phyloP scores from a whole-genome alignment of 2,888 invertebrate species.

The Clistopyga incitator region DNA sequence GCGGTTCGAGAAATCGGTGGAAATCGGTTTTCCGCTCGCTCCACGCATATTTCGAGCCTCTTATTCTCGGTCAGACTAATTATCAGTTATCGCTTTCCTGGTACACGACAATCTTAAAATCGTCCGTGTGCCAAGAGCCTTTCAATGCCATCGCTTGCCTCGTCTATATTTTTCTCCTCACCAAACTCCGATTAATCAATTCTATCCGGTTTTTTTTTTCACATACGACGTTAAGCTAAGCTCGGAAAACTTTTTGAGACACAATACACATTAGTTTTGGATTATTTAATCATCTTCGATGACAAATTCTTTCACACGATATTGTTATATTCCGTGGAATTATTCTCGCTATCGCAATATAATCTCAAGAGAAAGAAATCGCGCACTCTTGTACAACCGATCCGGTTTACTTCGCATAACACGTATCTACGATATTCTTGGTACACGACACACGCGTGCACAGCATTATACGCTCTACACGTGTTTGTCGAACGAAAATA shows the following conservation, averaged over 20 bases:
- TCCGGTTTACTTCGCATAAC: conserved; percentile 54
- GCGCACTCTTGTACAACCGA: conserved; percentile 47
- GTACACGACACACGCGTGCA: conserved; percentile 17
- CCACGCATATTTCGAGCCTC: conserved; percentile 1
- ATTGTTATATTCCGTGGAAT: conserved; percentile 2
- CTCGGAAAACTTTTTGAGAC: too few relatives aligned
- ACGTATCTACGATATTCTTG: conserved; percentile 29
- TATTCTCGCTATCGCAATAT: not conserved
- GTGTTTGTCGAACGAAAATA: conserved; percentile 55
- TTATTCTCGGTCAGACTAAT: conserved; percentile 38
- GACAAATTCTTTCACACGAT: too few relatives aligned
- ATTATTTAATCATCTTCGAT: too few relatives aligned
- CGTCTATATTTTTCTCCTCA: not conserved
- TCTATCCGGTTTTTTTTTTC: too few relatives aligned
- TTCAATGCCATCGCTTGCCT: conserved; percentile 21
- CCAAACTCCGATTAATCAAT: not conserved
- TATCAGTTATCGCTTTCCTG: conserved; percentile 22
- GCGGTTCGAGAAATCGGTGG: conserved; percentile 24
- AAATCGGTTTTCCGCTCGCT: conserved; percentile 30
- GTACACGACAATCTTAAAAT: conserved; percentile 1
- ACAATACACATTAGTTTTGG: too few relatives aligned
- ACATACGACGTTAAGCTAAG: too few relatives aligned
- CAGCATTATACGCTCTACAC: conserved; percentile 20
- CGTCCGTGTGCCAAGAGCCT: conserved; percentile 6
- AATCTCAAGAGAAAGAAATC: conserved; percentile 2